These are phyloP conservation scores for Gobio occitaniae DNA, from an alignment of 2,797 vertebrate species.

Conservation along the genomic window DNA sequence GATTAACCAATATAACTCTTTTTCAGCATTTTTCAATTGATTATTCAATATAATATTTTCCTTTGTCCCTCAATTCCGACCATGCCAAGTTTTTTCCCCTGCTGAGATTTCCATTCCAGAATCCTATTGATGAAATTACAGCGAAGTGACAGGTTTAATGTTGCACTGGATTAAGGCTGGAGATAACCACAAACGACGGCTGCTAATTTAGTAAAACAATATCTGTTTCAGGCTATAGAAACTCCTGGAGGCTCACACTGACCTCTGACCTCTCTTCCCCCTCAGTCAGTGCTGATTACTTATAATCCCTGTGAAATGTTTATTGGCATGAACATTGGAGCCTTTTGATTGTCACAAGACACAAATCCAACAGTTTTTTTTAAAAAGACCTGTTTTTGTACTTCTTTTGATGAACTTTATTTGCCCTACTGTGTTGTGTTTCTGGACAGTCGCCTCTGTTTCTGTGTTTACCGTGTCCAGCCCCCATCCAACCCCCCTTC, in stretches of 20 bases:
- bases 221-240: constrained; percentile 61
- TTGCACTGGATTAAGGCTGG: constrained; percentile 16
- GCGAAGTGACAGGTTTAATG: constrained; percentile 43
- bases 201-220: constrained; percentile 18
- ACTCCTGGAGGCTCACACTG: constrained; percentile 56
- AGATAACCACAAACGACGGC: constrained; percentile 49
- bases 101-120: not conserved
- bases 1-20: not conserved
- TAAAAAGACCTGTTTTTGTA: not conserved
- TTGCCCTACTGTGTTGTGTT: not conserved
- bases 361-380: not conserved
- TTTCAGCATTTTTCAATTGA: not conserved
- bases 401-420: not conserved
- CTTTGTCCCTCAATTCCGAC: not conserved
- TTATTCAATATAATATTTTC: not conserved
- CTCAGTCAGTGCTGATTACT: constrained; percentile 47
- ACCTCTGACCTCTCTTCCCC: constrained; percentile 54
- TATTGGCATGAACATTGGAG: constrained; percentile 44
- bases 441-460: constrained; percentile 2
- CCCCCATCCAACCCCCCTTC: not conserved
- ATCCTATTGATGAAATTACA: constrained; percentile 23
- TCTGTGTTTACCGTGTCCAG: constrained; percentile 13
- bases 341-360: constrained; percentile 32
- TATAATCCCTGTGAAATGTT: constrained; percentile 47
- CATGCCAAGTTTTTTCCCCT: not conserved